Conservation (phyloP, 2,888 invertebrate species). For the Scaptomyza parva region DNA sequence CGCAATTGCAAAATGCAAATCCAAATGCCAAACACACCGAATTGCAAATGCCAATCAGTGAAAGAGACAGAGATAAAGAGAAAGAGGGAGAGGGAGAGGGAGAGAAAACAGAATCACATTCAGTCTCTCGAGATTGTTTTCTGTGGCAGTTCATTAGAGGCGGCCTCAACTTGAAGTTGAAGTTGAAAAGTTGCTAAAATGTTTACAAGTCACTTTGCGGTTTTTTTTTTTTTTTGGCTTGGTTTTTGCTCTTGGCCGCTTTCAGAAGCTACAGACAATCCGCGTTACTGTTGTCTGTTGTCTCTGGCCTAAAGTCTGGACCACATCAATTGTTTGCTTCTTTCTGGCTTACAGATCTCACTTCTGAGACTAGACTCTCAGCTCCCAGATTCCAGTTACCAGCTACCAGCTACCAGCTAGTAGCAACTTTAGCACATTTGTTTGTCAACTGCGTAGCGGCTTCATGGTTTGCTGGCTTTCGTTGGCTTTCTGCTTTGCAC, state of each 20-base stretch:
- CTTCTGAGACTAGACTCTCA: conserved; percentile 46
- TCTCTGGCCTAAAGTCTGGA: conserved; percentile 30
- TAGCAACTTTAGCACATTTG: conserved; percentile 43
- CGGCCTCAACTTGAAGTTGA: conserved; percentile 61
- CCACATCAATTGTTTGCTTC: conserved; percentile 77
- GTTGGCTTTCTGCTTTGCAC: conserved; percentile 78
- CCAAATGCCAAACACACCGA: conserved; percentile 23
- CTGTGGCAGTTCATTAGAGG: conserved; percentile 78
- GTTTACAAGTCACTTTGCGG: conserved; percentile 79
- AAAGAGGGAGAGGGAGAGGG: conserved; percentile 49
- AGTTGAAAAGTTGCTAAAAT: conserved; percentile 80
- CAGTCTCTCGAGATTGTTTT: conserved; percentile 22
- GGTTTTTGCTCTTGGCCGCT: conserved; percentile 38
- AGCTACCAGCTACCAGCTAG: conserved; percentile 19
- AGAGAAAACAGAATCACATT: conserved; percentile 54
- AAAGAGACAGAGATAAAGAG: conserved; percentile 48
- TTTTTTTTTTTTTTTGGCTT: conserved; percentile 11
- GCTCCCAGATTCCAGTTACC: conserved; percentile 22
- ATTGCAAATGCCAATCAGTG: conserved; percentile 68
- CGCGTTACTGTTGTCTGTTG: conserved; percentile 72
- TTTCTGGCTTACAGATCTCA: conserved; percentile 57
- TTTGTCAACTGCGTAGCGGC: conserved; percentile 78
- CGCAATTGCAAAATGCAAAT: conserved; percentile 60
- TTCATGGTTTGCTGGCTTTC: conserved; percentile 74
- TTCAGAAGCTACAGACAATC: conserved; percentile 69